Evolutionary conservation across 1,140 invertebrate genomes (phyloP).

Genomic region (Microplitis demolitor): DNA sequence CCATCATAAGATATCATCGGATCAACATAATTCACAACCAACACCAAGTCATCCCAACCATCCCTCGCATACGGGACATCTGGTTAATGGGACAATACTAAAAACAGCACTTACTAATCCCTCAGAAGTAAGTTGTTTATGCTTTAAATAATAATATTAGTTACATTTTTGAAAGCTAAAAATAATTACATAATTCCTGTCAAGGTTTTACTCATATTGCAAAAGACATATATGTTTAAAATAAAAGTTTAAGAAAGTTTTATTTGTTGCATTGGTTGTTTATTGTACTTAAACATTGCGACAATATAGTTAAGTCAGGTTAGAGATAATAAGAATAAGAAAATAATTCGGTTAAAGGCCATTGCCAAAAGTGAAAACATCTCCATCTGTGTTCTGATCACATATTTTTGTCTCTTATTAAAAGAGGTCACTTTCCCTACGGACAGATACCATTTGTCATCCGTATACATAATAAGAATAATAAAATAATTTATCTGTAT

Average conservation of each 20-base stretch:
- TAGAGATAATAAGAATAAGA: background rate
- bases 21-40: conserved; percentile 54
- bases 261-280: conserved; percentile 1
- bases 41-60: conserved; percentile 57
- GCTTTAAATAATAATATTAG: background rate
- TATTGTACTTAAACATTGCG: background rate
- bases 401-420: conserved; percentile 17
- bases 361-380: conserved; percentile 62
- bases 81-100: conserved; percentile 88
- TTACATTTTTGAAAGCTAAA: too few relatives aligned
- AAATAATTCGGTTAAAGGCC: conserved; percentile 46
- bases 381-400: background rate
- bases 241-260: background rate
- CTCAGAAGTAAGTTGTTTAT: conserved; percentile 72
- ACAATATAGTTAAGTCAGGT: background rate
- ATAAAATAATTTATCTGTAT: background rate
- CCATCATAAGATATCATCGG: conserved; percentile 57
- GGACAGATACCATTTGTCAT: background rate
- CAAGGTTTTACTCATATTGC: conserved; percentile 59
- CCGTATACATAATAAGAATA: background rate
- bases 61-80: conserved; percentile 65
- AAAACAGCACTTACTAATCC: conserved; percentile 93
- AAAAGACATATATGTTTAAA: conserved; percentile 52
- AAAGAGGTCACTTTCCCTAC: conserved; percentile 43
- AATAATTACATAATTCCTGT: conserved; percentile 49